Percentiles rank a stretch among this genome's conserved stretches.
Evolutionary conservation across 2,888 invertebrate genomes (phyloP).

Genomic region (Orthosia gracilis): DNA sequence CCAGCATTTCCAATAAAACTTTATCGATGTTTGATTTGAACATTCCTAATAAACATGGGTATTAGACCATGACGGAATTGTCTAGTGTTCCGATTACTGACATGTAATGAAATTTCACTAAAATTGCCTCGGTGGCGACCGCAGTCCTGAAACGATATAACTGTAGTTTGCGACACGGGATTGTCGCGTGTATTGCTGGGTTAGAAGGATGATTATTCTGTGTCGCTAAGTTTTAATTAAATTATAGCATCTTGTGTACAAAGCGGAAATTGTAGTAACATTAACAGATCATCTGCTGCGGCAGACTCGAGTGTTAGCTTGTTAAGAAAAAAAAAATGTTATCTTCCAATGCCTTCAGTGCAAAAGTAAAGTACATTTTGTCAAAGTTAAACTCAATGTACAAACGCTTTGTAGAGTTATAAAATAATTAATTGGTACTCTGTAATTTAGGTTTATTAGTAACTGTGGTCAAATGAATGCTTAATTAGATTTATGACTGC

Average conservation of each 20-base stretch:
- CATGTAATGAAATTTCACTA: slow-evolving; percentile 76
- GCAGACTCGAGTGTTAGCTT: slow-evolving; percentile 46
- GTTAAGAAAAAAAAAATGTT: slow-evolving; percentile 26
- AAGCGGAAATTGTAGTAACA: slow-evolving; percentile 65
- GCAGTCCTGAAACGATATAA: slow-evolving; percentile 63
- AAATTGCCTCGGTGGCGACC: slow-evolving; percentile 60
- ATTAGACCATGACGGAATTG: slow-evolving; percentile 72
- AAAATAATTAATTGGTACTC: neutral
- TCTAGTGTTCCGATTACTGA: slow-evolving; percentile 71
- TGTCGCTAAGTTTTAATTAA: slow-evolving; percentile 69
- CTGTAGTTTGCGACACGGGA: slow-evolving; percentile 39
- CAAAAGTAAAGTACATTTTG: neutral
- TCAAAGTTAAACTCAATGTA: neutral
- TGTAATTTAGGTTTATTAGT: neutral
- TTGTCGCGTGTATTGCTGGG: slow-evolving; percentile 49
- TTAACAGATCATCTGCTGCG: slow-evolving; percentile 69
- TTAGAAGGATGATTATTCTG: slow-evolving; percentile 49
- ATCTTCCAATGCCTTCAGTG: neutral
- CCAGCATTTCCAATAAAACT: slow-evolving; percentile 47
- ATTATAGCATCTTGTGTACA: slow-evolving; percentile 70
- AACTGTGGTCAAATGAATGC: neutral
- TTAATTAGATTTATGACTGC: neutral
- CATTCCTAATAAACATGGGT: slow-evolving; percentile 69
- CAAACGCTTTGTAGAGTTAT: neutral
- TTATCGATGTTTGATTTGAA: slow-evolving; percentile 66